These are phyloP conservation scores for Unio pictorum DNA, from an alignment of 2,888 invertebrate species.

Conservation along the genomic window DNA sequence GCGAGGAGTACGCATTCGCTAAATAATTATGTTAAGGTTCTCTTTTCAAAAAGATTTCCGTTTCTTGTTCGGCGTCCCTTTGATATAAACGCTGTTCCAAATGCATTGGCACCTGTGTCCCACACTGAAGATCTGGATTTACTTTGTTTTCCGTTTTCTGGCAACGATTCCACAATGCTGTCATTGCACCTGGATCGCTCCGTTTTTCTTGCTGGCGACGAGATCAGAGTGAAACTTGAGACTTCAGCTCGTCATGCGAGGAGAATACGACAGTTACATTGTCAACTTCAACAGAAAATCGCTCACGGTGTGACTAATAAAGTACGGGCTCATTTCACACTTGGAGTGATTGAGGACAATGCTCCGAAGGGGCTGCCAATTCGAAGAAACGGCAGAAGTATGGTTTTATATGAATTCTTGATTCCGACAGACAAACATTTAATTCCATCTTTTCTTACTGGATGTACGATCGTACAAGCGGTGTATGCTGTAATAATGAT, in stretches of 20 bases:
- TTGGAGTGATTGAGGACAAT: slow-evolving; percentile 38
- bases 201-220: slow-evolving; percentile 61
- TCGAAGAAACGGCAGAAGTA: slow-evolving; percentile 20
- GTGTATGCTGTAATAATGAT: slow-evolving; percentile 50
- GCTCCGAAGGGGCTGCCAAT: slow-evolving; percentile 39
- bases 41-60: slow-evolving; percentile 45
- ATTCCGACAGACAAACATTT: slow-evolving; percentile 55
- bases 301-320: slow-evolving; percentile 32
- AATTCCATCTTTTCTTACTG: slow-evolving; percentile 53
- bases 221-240: slow-evolving; percentile 50
- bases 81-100: slow-evolving; percentile 54
- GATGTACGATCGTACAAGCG: slow-evolving; percentile 47
- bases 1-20: slow-evolving; percentile 38
- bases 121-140: slow-evolving; percentile 56
- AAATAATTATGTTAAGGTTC: slow-evolving; percentile 47
- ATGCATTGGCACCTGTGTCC: slow-evolving; percentile 49
- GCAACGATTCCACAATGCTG: slow-evolving; percentile 36
- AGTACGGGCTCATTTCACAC: slow-evolving; percentile 31
- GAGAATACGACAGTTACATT: slow-evolving; percentile 48
- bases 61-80: slow-evolving; percentile 54
- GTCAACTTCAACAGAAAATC: slow-evolving; percentile 42
- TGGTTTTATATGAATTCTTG: slow-evolving; percentile 43
- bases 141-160: slow-evolving; percentile 38
- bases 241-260: slow-evolving; percentile 33
- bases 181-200: slow-evolving; percentile 51